Evolutionary conservation across 2,797 vertebrate species (phyloP), one percentile per base, ranked within the genome.

Genomic region (Acrossocheilus fasciatus): DNA sequence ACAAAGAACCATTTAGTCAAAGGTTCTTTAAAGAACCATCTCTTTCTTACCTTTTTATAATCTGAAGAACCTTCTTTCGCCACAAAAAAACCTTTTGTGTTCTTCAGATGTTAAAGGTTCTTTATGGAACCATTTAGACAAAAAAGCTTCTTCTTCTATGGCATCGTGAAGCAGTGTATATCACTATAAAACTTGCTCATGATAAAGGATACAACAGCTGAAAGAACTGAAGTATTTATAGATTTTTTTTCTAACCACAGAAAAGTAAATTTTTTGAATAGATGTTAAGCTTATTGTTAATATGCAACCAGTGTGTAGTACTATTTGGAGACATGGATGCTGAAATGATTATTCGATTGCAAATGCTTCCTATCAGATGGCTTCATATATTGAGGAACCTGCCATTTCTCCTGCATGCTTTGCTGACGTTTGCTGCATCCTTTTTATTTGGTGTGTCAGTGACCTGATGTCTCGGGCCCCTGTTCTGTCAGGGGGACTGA

Each of bases 401-500:
- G 45, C 23, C 47, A 23, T 86, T 88, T 68, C 57, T 88, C 59
- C 36, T 47, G n/a, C 43, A 45, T 45, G 43, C 73, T 80, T 87
- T 59, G 30, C 26, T 75, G 10, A 75, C 7, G 20, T 84, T 76
- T 54, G 57, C n/a, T 30, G n/a, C 83, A 14, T 30, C 30, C n/a
- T 78, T 74, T 45, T 74, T 68, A 6, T 23, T 87, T 76, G 79
- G 68, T 73, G 70, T 70, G 15, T 79, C 82, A n/a, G 23, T 66
- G 72, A 86, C 64, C 87, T 80, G 52, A 75, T 62, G 45, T 57
- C 72, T 81, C 41, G n/a, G 66, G 41, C 54, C 62, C n/a, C 36
- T 88, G 62, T 87, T 50, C 68, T 85, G 79, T 74, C 45, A 85
- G 47, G 50, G 50, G 62, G 62, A 87, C 68, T 64, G 76, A 74